These are phyloP conservation scores for Strigamia transsilvanica DNA, from an alignment of 2,888 invertebrate species.

Conservation along the genomic window DNA sequence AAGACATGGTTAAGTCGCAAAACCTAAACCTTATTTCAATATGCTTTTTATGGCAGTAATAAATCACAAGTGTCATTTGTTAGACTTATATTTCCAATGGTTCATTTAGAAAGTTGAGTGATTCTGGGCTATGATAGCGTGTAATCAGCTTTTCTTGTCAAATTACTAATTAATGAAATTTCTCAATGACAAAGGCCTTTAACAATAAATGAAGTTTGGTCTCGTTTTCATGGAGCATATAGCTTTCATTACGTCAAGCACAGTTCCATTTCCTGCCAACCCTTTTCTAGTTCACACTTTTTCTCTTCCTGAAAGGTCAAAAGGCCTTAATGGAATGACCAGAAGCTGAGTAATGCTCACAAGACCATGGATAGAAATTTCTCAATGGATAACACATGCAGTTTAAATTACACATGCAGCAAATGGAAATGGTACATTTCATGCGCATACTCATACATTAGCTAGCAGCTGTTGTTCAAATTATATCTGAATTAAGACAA, in stretches of 20 bases:
- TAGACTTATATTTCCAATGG: neutral
- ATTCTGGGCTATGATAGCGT: too few relatives aligned
- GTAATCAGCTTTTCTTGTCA: too few relatives aligned
- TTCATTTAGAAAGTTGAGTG: neutral
- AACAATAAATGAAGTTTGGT: neutral
- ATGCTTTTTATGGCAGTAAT: neutral
- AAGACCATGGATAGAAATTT: neutral
- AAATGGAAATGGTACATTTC: neutral
- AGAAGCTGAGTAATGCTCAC: neutral
- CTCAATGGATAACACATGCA: neutral
- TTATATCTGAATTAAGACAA: too few relatives aligned
- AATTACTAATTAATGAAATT: too few relatives aligned
- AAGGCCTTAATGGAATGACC: neutral
- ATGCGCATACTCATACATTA: too few relatives aligned
- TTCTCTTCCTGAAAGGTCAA: neutral
- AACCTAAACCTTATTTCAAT: conserved; percentile 8
- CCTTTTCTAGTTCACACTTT: neutral
- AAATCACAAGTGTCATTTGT: neutral
- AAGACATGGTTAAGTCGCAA: neutral
- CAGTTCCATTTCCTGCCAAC: conserved; percentile 8
- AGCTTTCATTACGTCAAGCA: neutral
- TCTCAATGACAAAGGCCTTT: neutral
- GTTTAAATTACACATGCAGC: neutral
- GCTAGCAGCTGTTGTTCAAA: too few relatives aligned
- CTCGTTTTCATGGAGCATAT: neutral